Conservation (phyloP, 2,888 invertebrate genomes). For the Brachyopa scutellaris region DNA sequence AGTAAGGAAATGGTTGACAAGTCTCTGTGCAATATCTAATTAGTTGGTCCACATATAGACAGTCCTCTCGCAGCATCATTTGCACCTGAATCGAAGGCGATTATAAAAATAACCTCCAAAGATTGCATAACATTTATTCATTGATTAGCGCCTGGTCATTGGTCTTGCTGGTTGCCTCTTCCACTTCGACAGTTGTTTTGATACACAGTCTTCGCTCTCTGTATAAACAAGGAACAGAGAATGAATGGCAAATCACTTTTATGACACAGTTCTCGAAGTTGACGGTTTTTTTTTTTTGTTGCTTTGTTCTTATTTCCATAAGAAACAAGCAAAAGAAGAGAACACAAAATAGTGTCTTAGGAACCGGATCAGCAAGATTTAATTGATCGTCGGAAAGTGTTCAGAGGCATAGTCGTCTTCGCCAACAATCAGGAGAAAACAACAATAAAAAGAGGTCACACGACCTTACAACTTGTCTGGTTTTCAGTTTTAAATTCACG, state of each 20-base stretch:
- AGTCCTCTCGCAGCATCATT: background rate
- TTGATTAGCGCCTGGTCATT: slow-evolving; percentile 11
- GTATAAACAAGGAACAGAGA: background rate
- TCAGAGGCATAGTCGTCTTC: slow-evolving; percentile 15
- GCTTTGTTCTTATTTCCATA: too few species aligned
- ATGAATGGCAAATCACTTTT: background rate
- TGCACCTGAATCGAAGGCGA: slow-evolving; percentile 31
- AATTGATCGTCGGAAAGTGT: slow-evolving; percentile 32
- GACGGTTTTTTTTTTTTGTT: slow-evolving; percentile 2
- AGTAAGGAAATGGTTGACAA: slow-evolving; percentile 37
- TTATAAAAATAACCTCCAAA: slow-evolving; percentile 21
- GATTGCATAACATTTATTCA: slow-evolving; percentile 26
- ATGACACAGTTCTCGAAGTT: slow-evolving; percentile 29
- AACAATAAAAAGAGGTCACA: slow-evolving; percentile 39
- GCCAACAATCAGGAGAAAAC: slow-evolving; percentile 24
- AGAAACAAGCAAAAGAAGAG: slow-evolving; percentile 17
- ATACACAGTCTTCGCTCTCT: background rate
- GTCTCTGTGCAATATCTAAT: slow-evolving; percentile 35
- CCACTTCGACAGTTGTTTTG: background rate
- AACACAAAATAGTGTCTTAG: slow-evolving; percentile 32
- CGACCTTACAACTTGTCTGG: slow-evolving; percentile 14
- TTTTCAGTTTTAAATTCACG: background rate
- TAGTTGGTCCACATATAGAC: slow-evolving; percentile 45
- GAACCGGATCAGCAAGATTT: slow-evolving; percentile 52
- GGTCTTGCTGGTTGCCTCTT: slow-evolving; percentile 1